Base-by-base conservation (phyloP, 2,797 vertebrate genomes). In the Cyclopterus lumpus region DNA sequence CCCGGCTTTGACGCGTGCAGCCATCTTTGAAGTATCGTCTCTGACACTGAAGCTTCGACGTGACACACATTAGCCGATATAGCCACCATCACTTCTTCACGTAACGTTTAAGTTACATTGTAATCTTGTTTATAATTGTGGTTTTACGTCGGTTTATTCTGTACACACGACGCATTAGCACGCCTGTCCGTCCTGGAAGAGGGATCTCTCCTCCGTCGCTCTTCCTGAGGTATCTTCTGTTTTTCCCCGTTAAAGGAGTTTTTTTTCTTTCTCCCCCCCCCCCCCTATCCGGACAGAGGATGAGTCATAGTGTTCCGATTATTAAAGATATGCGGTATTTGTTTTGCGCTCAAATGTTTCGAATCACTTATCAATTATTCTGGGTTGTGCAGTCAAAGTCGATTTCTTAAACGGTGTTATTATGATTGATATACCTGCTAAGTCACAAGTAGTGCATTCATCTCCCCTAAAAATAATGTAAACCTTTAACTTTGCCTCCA, bases 401-500 rank as follows among this genome's bases (percentile, higher is more conserved):
- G 2, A n/a, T 26, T 51, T 54, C 0, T 70, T 12, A 14, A 40
- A 4, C 38, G 3, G n/a, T n/a, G 64, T 18, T 38, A 5, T 48
- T 11, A 4, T 67, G 18, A 30, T 48, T n/a, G 6, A 7, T 34
- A 5, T 44, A 1, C 2, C 1, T 18, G 38, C 12, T 42, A 30
- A 55, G 6, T 63, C 9, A 71, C 11, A 16, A 6, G 26, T 24
- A 32, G 11, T 73, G 46, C 5, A 15, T 53, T 59, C 14, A 32
- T 30, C 3, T 40, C 2, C 8, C 0, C 8, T n/a, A 28, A 6
- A 20, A 67, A 48, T 59, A 1, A 76, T 53, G 1, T 11, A 18
- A 51, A 63, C 3, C 4, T 55, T 66, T 46, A 22, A 22, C 51
- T 59, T 68, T 61, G 11, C 6, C 64, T 84, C 11, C 75, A 90